Percentiles rank a stretch among this genome's conserved stretches.
Evolutionary conservation across 2,113 vertebrate genomes (phyloP).

Genomic region (Macheiramphus alcinus): DNA sequence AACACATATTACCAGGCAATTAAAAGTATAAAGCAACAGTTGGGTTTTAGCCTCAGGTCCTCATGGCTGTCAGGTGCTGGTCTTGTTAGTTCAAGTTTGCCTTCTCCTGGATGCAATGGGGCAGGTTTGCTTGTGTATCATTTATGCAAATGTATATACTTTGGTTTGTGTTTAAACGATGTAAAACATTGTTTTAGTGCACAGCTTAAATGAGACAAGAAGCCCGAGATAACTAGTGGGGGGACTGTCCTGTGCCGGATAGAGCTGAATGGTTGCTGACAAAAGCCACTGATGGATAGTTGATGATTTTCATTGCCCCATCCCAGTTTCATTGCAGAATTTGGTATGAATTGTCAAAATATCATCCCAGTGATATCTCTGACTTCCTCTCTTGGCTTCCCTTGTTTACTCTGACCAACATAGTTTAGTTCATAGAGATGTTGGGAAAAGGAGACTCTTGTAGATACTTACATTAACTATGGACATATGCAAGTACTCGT

Average conservation of each 20-base stretch:
- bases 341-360: neutral
- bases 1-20: neutral
- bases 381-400: neutral
- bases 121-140: neutral
- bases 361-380: neutral
- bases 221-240: neutral
- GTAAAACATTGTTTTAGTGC: neutral
- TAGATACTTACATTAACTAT: neutral
- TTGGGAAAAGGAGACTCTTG: neutral
- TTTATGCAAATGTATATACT: neutral
- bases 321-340: neutral
- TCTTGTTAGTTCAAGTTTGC: neutral
- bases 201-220: neutral
- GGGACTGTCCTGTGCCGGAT: neutral
- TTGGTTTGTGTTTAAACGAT: neutral
- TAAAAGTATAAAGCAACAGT: neutral
- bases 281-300: neutral
- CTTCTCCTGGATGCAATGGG: neutral
- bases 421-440: neutral
- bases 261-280: neutral
- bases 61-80: neutral
- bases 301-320: neutral
- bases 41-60: neutral
- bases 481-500: neutral
- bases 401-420: neutral